Conservation (phyloP, 2,797 vertebrate genomes). For the Odontamblyopus rebecca region DNA sequence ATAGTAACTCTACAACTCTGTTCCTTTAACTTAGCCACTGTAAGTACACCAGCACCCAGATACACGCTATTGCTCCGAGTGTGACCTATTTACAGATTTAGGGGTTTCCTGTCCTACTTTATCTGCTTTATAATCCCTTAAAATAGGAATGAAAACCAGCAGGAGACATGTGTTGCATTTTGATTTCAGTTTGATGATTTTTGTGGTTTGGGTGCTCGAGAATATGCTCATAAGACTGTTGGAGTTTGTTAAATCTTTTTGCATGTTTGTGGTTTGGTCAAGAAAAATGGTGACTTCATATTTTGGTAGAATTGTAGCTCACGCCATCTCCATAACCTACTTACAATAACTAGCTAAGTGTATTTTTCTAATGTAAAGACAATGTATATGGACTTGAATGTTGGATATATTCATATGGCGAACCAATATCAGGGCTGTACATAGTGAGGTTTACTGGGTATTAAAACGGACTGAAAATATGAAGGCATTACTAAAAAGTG, state of each 20-base stretch:
- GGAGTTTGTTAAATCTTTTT: constrained; percentile 16
- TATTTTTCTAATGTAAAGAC: neutral
- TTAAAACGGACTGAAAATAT: too few relatives aligned
- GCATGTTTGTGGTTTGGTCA: constrained; percentile 48
- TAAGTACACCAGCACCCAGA: constrained; percentile 30
- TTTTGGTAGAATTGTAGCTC: neutral
- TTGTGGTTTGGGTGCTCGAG: constrained; percentile 22
- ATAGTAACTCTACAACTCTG: constrained; percentile 34
- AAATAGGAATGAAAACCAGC: constrained; percentile 49
- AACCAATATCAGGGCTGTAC: too few relatives aligned
- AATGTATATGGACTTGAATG: neutral
- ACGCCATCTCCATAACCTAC: neutral
- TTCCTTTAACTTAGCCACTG: constrained; percentile 44
- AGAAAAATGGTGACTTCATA: constrained; percentile 14
- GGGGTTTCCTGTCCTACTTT: constrained; percentile 61
- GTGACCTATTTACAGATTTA: constrained; percentile 63
- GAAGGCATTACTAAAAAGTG: too few relatives aligned
- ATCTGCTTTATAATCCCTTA: constrained; percentile 3
- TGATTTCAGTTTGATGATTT: constrained; percentile 27
- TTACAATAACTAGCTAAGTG: neutral
- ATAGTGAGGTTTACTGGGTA: too few relatives aligned
- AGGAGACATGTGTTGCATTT: constrained; percentile 34
- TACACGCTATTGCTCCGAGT: constrained; percentile 30
- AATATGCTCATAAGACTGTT: constrained; percentile 24
- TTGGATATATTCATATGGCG: too few relatives aligned